These are phyloP conservation scores for Zosterops borbonicus DNA, from an alignment of 2,113 vertebrate genomes.

Conservation along the genomic window DNA sequence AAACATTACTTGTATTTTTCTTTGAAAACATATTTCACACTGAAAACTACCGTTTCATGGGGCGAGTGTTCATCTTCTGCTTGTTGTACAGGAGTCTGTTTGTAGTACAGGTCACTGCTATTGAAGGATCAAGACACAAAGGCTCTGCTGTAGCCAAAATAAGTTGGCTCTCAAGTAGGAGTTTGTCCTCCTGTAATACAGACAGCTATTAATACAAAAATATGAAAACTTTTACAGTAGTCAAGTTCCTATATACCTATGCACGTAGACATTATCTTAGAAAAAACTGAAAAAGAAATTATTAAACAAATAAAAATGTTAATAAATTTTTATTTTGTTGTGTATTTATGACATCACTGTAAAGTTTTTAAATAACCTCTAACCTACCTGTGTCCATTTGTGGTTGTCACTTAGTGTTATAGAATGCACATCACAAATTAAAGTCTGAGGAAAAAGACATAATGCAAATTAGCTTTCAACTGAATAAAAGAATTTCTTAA, in stretches of 20 bases:
- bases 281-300: background rate
- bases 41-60: conserved; percentile 88
- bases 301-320: background rate
- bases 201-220: background rate
- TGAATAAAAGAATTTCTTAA: background rate
- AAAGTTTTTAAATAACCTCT: background rate
- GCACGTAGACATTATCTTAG: background rate
- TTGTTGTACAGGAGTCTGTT: conserved; percentile 96
- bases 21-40: background rate
- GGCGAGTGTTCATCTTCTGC: conserved; percentile 96
- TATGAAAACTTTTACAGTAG: background rate
- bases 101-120: conserved; percentile 92
- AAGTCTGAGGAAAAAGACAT: conserved; percentile 79
- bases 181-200: conserved; percentile 89
- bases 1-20: background rate
- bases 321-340: background rate
- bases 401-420: conserved; percentile 99
- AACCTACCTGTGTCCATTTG: conserved; percentile 96
- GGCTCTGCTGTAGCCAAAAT: conserved; percentile 96
- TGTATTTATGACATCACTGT: background rate
- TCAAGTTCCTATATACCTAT: background rate
- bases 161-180: conserved; percentile 94
- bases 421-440: conserved; percentile 96
- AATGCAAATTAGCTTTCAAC: background rate
- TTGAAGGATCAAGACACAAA: conserved; percentile 96